Evolutionary conservation across 2,113 vertebrate species (phyloP).

Genomic region (Sakesphorus luctuosus): DNA sequence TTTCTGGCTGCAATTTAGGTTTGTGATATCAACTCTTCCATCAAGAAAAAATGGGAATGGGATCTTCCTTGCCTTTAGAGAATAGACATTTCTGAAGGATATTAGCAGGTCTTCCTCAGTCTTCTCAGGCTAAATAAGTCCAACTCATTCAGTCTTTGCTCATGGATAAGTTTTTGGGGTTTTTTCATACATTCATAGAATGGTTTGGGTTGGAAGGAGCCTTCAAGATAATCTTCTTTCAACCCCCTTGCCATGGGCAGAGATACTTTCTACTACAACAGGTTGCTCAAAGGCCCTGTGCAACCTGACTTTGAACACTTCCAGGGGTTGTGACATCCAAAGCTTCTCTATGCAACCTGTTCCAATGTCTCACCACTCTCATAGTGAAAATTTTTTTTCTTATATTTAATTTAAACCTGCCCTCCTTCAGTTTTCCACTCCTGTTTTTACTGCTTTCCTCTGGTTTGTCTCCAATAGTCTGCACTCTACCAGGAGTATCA

Average conservation of each 20-base stretch:
- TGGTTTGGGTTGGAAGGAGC: neutral
- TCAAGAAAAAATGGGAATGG: neutral
- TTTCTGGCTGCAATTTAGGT: neutral
- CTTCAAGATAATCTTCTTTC: neutral
- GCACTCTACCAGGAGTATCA: neutral
- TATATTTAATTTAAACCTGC: neutral
- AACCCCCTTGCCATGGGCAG: neutral
- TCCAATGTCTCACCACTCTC: neutral
- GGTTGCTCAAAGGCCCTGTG: neutral
- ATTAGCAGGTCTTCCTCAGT: neutral
- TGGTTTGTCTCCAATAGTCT: neutral
- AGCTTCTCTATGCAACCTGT: neutral
- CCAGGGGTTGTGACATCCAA: neutral
- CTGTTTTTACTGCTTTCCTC: neutral
- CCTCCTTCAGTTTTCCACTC: neutral
- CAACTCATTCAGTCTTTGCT: neutral
- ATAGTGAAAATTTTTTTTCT: neutral
- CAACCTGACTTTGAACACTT: neutral
- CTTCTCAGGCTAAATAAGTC: neutral
- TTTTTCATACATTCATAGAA: neutral
- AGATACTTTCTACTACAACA: neutral
- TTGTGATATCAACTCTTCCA: neutral
- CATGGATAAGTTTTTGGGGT: neutral
- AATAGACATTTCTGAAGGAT: neutral
- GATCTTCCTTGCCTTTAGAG: neutral